Base-by-base conservation (phyloP, 2,888 invertebrate species). In the Xanthorhoe spadicearia region DNA sequence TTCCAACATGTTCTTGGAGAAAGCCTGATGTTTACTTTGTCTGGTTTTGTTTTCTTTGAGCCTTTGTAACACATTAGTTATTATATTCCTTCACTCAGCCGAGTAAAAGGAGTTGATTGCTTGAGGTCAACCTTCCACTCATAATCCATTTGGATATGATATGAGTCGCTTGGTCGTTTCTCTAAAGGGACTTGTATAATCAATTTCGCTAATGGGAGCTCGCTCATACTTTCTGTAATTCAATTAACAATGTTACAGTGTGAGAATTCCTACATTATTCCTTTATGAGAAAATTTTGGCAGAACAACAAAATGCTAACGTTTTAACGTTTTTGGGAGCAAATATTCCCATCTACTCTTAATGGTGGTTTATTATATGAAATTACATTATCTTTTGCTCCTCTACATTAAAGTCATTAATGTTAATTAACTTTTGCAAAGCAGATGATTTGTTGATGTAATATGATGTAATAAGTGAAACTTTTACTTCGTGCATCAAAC, bases 71-170 rank as follows among this genome's bases (percentile, higher is more conserved):
- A 15, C 18, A 53, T 48, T 17, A 17, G 13, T 46, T 68, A 38
- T 53, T 51, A 35, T 57, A 58, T 53, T 62, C 49, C 18, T 46
- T n/a, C 56, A 61, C 46, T 58, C 46, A 58, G 60, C 48, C 5
- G 54, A 32, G 54, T 59, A 53, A 64, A 64, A 58, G 51, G 23
- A 53, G 50, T 38, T 43, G 51, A 38, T 61, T 61, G 62, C 18
- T 57, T 57, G 61, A 59, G 70, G 68, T 66, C 65, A 70, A 65
- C 35, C 49, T 43, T 63, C 50, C 51, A 60, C 65, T 68, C 68
- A 66, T 69, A 70, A 72, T 70, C 66, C 64, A 68, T 68, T 72
- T 68, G 61, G 60, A 60, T 66, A 61, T 51, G 62, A 68, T n/a
- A n/a, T n/a, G n/a, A n/a, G n/a, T n/a, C n/a, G n/a, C n/a, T n/a